Evolutionary conservation across 2,797 vertebrate genomes (phyloP).

Genomic region (Miopithecus talapoin): DNA sequence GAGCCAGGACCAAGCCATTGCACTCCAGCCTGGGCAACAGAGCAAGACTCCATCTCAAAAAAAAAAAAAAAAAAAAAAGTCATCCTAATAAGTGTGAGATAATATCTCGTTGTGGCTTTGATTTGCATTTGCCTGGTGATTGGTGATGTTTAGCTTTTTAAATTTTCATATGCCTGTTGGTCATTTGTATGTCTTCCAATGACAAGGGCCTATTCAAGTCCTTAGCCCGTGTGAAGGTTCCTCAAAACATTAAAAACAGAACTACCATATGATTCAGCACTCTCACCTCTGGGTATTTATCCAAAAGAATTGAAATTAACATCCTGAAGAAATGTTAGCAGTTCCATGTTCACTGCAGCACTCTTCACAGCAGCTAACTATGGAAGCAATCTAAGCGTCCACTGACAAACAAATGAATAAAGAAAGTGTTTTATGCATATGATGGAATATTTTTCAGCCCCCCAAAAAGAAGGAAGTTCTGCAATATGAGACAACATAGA

Average conservation of each 20-base stretch:
- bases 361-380: neutral
- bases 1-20: neutral
- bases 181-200: neutral
- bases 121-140: neutral
- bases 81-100: neutral
- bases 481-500: too few relatives aligned
- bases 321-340: neutral
- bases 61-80: neutral
- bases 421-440: neutral
- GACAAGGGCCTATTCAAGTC: neutral
- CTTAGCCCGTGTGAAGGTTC: neutral
- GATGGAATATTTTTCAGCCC: neutral
- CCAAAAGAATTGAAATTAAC: neutral
- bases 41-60: neutral
- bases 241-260: neutral
- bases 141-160: neutral
- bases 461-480: neutral
- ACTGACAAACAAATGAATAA: neutral
- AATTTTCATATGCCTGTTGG: neutral
- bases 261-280: neutral
- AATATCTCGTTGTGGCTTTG: neutral
- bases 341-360: neutral
- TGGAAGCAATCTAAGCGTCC: neutral
- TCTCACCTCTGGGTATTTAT: neutral
- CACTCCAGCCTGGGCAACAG: neutral